Conservation (phyloP, 2,888 invertebrate genomes). For the Lepidochitona cinerea region DNA sequence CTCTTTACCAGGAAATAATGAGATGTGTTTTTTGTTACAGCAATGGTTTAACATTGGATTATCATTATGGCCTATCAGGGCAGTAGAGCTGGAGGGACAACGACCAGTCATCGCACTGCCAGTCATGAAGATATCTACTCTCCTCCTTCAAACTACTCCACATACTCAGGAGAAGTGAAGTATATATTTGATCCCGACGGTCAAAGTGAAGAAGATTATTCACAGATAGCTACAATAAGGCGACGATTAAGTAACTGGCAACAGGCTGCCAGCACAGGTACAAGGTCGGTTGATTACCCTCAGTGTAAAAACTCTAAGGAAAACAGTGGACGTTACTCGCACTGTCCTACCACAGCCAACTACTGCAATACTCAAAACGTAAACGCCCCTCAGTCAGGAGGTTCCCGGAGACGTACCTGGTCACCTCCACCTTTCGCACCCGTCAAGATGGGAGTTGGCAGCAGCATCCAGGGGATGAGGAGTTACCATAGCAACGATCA, state of each 20-base stretch:
- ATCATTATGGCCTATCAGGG: not conserved
- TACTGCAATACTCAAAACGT: not conserved
- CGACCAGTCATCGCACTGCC: not conserved
- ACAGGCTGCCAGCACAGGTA: not conserved
- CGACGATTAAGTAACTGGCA: conserved; percentile 1
- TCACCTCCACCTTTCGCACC: conserved; percentile 45
- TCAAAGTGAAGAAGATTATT: conserved; percentile 37
- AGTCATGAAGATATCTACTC: conserved; percentile 32
- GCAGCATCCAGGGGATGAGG: conserved; percentile 27
- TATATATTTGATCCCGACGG: conserved; percentile 38
- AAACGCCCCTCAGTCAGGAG: not conserved
- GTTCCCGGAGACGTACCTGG: conserved; percentile 45
- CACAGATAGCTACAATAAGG: conserved; percentile 17
- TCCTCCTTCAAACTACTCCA: conserved; percentile 53
- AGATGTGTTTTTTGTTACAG: not conserved
- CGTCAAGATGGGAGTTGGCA: conserved; percentile 35
- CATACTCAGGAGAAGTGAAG: conserved; percentile 55
- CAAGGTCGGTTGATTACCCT: not conserved
- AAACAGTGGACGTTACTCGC: not conserved
- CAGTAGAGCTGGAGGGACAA: not conserved
- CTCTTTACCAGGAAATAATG: too few relatives aligned
- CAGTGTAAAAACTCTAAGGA: not conserved
- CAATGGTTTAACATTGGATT: not conserved
- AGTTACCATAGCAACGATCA: conserved; percentile 51
- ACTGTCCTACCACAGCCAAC: not conserved